Evolutionary conservation across 2,797 vertebrate genomes (phyloP).

Genomic region (Urosaurus nigricauda): DNA sequence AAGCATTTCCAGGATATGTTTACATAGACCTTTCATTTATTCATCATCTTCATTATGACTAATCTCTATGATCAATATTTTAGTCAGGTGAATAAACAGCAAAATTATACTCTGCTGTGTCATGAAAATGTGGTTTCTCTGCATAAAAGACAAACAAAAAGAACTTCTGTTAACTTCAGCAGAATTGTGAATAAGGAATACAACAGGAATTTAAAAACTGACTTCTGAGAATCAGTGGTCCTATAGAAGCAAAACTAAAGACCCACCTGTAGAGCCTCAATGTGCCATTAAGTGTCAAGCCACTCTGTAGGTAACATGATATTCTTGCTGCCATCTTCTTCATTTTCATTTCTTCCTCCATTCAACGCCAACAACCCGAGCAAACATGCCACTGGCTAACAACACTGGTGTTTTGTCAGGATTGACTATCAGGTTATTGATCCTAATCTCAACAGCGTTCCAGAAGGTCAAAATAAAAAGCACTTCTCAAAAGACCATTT

Average conservation of each 20-base stretch:
- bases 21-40: constrained; percentile 61
- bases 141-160: constrained; percentile 62
- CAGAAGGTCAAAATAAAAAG: background rate
- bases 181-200: constrained; percentile 67
- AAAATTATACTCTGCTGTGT: constrained; percentile 63
- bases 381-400: background rate
- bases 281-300: background rate
- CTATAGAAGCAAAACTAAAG: constrained; percentile 44
- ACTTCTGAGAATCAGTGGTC: constrained; percentile 48
- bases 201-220: constrained; percentile 42
- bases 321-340: background rate
- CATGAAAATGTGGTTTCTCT: constrained; percentile 59
- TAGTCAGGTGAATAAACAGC: constrained; percentile 63
- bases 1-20: constrained; percentile 45
- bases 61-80: constrained; percentile 61
- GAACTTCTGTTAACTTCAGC: constrained; percentile 51
- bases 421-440: background rate
- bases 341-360: no score
- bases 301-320: background rate
- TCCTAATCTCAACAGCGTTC: background rate
- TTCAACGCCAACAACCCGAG: background rate
- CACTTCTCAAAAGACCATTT: background rate
- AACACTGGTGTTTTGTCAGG: background rate
- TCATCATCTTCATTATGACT: constrained; percentile 61
- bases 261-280: background rate